Conservation (phyloP, 2,888 invertebrate species). For the Melolontha melolontha region DNA sequence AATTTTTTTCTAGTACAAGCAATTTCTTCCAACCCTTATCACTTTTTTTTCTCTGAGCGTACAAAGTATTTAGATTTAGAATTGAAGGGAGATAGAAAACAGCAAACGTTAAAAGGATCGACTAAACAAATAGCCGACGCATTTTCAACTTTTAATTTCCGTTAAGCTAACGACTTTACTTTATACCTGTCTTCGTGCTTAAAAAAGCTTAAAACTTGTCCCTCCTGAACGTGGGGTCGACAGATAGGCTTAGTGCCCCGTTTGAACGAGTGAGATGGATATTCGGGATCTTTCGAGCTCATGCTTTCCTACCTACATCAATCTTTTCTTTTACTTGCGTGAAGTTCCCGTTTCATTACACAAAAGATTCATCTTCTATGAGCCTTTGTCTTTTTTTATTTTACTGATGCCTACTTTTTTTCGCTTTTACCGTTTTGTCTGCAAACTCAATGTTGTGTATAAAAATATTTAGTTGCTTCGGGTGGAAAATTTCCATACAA, state of each 20-base stretch:
- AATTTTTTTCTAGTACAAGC: slow-evolving; percentile 22
- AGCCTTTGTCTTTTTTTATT: slow-evolving; percentile 46
- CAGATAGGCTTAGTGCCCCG: slow-evolving; percentile 24
- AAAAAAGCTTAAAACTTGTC: slow-evolving; percentile 37
- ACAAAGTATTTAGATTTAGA: not conserved
- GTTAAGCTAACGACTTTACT: slow-evolving; percentile 57
- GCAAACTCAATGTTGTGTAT: slow-evolving; percentile 15
- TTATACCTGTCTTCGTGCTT: slow-evolving; percentile 53
- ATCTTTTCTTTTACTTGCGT: slow-evolving; percentile 57
- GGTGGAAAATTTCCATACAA: slow-evolving; percentile 18
- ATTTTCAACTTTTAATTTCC: slow-evolving; percentile 58
- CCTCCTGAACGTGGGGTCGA: slow-evolving; percentile 16
- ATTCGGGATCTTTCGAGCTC: slow-evolving; percentile 30
- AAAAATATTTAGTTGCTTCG: slow-evolving; percentile 23
- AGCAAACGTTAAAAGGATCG: slow-evolving; percentile 2
- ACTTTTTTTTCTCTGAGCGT: slow-evolving; percentile 3
- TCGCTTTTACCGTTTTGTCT: slow-evolving; percentile 20
- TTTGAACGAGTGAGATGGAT: slow-evolving; percentile 24
- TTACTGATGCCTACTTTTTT: slow-evolving; percentile 24
- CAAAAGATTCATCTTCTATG: slow-evolving; percentile 60
- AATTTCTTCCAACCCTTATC: slow-evolving; percentile 19
- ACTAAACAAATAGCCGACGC: slow-evolving; percentile 54
- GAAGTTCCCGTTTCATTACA: slow-evolving; percentile 61
- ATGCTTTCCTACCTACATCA: slow-evolving; percentile 51
- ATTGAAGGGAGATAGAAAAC: not conserved